phyloP scores from a whole-genome alignment of 2,888 invertebrate genomes.

The Stenichneumon culpator region DNA sequence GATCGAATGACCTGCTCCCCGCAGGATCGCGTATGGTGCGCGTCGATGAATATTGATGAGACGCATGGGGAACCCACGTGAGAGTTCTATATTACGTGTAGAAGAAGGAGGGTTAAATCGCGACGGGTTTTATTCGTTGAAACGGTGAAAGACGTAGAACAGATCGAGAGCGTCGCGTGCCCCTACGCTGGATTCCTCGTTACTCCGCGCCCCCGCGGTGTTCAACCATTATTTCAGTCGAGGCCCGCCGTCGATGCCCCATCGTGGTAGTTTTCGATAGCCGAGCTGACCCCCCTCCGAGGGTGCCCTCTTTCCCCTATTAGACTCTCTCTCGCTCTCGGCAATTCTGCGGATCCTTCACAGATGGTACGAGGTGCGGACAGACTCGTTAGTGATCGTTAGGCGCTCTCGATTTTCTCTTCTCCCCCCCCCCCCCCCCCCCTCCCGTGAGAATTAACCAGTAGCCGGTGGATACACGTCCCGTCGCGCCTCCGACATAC shows the following conservation, averaged over 20 bases:
- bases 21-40: constrained; percentile 21
- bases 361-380: constrained; percentile 82
- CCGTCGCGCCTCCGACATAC: constrained; percentile 48
- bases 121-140: constrained; percentile 34
- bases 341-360: constrained; percentile 64
- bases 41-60: constrained; percentile 67
- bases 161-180: constrained; percentile 74
- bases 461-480: constrained; percentile 39
- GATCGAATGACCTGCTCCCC: constrained; percentile 54
- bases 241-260: constrained; percentile 64
- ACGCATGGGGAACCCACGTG: constrained; percentile 41
- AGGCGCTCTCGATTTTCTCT: constrained; percentile 67
- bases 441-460: constrained; percentile 72
- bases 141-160: constrained; percentile 50
- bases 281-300: constrained; percentile 69
- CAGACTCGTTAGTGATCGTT: constrained; percentile 82
- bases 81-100: constrained; percentile 8
- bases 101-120: constrained; percentile 17
- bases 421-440: constrained; percentile 66
- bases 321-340: constrained; percentile 23
- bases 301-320: constrained; percentile 68
- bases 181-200: constrained; percentile 78
- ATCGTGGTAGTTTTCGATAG: constrained; percentile 64
- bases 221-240: constrained; percentile 79
- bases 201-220: constrained; percentile 78